A percentile compares a stretch with the other conserved stretches of the same genome.
phyloP scores from a whole-genome alignment of 2,888 invertebrate genomes.

The Ochropacha duplaris region DNA sequence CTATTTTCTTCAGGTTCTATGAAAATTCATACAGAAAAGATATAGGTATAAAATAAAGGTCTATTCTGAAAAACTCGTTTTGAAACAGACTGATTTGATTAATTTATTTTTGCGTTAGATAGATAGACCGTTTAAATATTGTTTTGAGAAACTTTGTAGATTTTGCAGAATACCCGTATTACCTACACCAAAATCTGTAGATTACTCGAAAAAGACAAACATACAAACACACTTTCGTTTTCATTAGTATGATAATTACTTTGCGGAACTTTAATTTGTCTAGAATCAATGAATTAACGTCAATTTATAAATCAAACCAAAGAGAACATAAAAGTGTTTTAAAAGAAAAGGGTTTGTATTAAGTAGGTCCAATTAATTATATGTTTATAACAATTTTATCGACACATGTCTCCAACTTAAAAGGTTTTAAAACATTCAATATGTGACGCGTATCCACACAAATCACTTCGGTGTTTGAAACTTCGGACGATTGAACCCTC shows the following conservation, averaged over 20 bases:
- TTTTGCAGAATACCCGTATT: no score
- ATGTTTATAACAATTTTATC: constrained; percentile 70
- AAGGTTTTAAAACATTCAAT: constrained; percentile 78
- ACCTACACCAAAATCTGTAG: no score
- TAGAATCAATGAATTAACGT: not conserved
- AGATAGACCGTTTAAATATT: no score
- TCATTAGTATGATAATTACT: no score
- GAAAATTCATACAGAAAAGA: not conserved
- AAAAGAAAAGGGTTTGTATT: constrained; percentile 42
- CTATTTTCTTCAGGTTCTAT: not conserved
- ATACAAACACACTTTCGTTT: no score
- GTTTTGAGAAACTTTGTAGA: no score
- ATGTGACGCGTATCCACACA: constrained; percentile 59
- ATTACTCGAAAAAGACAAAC: no score
- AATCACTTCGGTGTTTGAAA: constrained; percentile 49
- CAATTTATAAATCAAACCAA: constrained; percentile 1
- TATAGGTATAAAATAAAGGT: no score
- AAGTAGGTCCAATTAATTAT: constrained; percentile 73
- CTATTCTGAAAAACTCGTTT: no score
- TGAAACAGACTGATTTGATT: no score
- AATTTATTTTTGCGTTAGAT: no score
- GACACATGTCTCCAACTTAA: constrained; percentile 56
- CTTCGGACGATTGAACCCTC: not conserved
- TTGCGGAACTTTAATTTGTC: not conserved
- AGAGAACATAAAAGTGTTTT: constrained; percentile 1